These are phyloP conservation scores for Xiphydria camelus DNA, from an alignment of 2,888 invertebrate genomes.

Conservation along the genomic window DNA sequence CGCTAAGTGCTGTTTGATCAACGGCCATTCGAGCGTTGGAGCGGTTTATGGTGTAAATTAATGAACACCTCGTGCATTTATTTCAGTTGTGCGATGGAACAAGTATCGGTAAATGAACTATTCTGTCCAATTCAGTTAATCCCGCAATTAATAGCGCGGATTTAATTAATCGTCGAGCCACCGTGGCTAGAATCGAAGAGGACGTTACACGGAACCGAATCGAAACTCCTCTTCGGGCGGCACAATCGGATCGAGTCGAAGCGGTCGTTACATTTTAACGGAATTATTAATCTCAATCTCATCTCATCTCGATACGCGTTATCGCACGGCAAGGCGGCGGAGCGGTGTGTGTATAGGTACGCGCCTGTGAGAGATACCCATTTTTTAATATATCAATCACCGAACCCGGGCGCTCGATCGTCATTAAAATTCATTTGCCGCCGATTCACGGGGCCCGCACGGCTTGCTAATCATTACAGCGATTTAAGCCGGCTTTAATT, in stretches of 20 bases:
- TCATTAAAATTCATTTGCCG: conserved; percentile 54
- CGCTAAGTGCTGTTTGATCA: too few relatives aligned
- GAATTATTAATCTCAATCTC: conserved; percentile 16
- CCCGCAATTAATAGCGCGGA: neutral
- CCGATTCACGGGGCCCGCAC: conserved; percentile 38
- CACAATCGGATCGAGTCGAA: neutral
- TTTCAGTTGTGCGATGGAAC: too few relatives aligned
- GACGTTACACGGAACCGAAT: too few relatives aligned
- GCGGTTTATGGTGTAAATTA: too few relatives aligned
- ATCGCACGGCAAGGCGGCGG: neutral
- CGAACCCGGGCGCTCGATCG: conserved; percentile 27
- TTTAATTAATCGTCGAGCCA: too few relatives aligned
- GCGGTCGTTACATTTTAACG: conserved; percentile 6
- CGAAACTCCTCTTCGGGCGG: too few relatives aligned
- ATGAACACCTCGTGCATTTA: too few relatives aligned
- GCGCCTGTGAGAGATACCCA: neutral
- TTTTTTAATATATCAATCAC: conserved; percentile 45
- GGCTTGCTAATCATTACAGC: conserved; percentile 35
- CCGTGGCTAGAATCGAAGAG: too few relatives aligned
- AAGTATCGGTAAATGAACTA: neutral
- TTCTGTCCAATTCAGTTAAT: neutral
- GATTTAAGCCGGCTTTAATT: conserved; percentile 18
- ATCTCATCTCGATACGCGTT: neutral
- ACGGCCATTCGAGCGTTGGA: too few relatives aligned
- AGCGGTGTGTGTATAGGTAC: neutral